A percentile compares a stretch with the other conserved stretches of the same genome.
These are phyloP conservation scores for Phyllotis vaccarum DNA, from an alignment of 2,797 vertebrate species.

Conservation along the genomic window DNA sequence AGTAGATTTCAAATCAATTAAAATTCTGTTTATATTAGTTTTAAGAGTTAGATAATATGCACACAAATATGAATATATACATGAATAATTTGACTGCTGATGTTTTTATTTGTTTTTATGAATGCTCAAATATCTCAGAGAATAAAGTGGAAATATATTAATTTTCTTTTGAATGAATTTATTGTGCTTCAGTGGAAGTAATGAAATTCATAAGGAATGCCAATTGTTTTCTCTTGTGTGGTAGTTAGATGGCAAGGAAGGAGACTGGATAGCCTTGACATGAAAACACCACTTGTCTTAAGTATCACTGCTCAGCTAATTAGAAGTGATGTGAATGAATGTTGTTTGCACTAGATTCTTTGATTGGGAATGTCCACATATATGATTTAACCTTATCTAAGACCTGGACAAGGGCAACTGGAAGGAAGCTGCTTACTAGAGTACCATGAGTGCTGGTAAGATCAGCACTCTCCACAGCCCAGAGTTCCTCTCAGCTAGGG, in stretches of 20 bases:
- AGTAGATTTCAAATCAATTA: constrained; percentile 8
- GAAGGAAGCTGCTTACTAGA: neutral
- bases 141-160: neutral
- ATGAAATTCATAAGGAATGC: neutral
- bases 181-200: neutral
- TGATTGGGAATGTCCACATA: neutral
- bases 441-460: neutral
- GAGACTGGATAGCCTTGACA: neutral
- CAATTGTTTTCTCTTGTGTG: neutral
- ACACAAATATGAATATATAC: neutral
- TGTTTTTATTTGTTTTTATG: constrained; percentile 12
- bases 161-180: neutral
- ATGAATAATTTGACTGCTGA: neutral
- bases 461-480: neutral
- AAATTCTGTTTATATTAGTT: constrained; percentile 40
- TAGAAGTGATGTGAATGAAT: neutral
- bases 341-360: neutral
- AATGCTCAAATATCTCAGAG: neutral
- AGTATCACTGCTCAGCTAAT: neutral
- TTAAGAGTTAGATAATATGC: neutral
- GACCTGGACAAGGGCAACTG: neutral
- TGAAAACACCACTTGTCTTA: neutral
- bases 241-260: neutral
- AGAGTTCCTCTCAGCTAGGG: neutral
- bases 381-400: neutral